Percentiles rank a stretch among this genome's conserved stretches.
Conservation (phyloP, 2,113 vertebrate species). For the Periophthalmodon schlosseri region DNA sequence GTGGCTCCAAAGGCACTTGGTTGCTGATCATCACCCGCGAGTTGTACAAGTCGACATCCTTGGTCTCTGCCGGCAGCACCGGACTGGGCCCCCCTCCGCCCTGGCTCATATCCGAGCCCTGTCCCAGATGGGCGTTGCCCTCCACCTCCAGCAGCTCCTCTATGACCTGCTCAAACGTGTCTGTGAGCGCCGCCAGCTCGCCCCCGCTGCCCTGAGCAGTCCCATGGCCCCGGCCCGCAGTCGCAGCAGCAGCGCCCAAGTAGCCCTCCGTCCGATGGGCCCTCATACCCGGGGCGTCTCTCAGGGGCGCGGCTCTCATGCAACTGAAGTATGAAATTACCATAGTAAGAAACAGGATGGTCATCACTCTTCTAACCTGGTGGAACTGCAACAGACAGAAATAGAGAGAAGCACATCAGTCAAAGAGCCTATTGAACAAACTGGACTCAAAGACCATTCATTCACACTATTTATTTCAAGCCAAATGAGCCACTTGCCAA, state of each 20-base stretch:
- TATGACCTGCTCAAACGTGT: constrained; percentile 97
- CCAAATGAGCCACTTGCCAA: constrained; percentile 42
- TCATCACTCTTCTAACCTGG: constrained; percentile 99
- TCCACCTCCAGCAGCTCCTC: constrained; percentile 93
- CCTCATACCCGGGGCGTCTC: constrained; percentile 88
- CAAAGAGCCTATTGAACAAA: constrained; percentile 47
- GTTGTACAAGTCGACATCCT: constrained; percentile 95
- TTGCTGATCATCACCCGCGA: constrained; percentile 98
- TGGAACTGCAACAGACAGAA: constrained; percentile 86
- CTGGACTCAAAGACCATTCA: constrained; percentile 6
- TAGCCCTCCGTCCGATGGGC: constrained; percentile 95
- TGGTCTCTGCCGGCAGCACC: constrained; percentile 78
- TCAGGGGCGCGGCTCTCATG: constrained; percentile 99
- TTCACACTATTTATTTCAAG: constrained; percentile 28
- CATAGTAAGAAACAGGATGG: constrained; percentile 99
- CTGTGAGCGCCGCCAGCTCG: constrained; percentile 87
- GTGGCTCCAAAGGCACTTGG: constrained; percentile 99
- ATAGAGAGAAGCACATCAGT: constrained; percentile 44
- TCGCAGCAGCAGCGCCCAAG: constrained; percentile 84
- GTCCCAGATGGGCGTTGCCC: constrained; percentile 81
- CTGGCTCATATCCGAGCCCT: constrained; percentile 74
- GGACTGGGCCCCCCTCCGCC: constrained; percentile 79
- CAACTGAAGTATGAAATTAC: constrained; percentile 99
- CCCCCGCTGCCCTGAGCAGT: constrained; percentile 88
- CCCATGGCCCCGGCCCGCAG: constrained; percentile 85